These are phyloP conservation scores for Pseudomyrmex dendroicus DNA, from an alignment of 1,140 invertebrate genomes.

Conservation along the genomic window DNA sequence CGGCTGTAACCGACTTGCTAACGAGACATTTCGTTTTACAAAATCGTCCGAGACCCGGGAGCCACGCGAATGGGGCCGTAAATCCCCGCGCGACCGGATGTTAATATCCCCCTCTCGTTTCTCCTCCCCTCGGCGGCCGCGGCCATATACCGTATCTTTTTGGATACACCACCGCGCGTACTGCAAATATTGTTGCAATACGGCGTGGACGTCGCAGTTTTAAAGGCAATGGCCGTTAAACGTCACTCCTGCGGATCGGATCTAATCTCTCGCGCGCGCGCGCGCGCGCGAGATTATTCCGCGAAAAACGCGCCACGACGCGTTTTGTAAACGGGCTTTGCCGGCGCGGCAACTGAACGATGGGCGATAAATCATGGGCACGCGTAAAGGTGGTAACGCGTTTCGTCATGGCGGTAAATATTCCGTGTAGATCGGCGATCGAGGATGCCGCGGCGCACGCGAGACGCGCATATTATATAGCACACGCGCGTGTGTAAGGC, in stretches of 20 bases:
- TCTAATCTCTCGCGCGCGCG: constrained; percentile 59
- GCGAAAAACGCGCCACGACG: constrained; percentile 60
- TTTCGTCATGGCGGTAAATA: constrained; percentile 56
- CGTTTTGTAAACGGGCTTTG: constrained; percentile 53
- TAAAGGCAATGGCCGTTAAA: constrained; percentile 72
- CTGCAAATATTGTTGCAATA: constrained; percentile 71
- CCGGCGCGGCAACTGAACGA: constrained; percentile 58
- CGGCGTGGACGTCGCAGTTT: constrained; percentile 71
- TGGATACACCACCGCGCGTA: not conserved
- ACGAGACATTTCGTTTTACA: constrained; percentile 83
- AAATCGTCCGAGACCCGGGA: constrained; percentile 78
- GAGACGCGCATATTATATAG: not conserved
- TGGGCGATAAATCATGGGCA: constrained; percentile 67
- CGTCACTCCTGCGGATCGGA: constrained; percentile 63
- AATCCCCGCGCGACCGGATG: constrained; percentile 80
- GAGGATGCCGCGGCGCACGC: constrained; percentile 22
- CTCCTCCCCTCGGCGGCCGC: not conserved
- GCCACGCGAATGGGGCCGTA: constrained; percentile 76
- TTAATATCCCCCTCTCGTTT: constrained; percentile 73
- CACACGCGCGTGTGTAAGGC: not conserved
- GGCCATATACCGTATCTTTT: not conserved
- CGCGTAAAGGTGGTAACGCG: constrained; percentile 54
- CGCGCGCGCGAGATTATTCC: constrained; percentile 57
- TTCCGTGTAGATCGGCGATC: constrained; percentile 23
- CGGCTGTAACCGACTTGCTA: constrained; percentile 77